A percentile compares a stretch with the other conserved stretches of the same genome.
Evolutionary conservation across 2,113 vertebrate species (phyloP).

Genomic region (Vireo altiloquus): DNA sequence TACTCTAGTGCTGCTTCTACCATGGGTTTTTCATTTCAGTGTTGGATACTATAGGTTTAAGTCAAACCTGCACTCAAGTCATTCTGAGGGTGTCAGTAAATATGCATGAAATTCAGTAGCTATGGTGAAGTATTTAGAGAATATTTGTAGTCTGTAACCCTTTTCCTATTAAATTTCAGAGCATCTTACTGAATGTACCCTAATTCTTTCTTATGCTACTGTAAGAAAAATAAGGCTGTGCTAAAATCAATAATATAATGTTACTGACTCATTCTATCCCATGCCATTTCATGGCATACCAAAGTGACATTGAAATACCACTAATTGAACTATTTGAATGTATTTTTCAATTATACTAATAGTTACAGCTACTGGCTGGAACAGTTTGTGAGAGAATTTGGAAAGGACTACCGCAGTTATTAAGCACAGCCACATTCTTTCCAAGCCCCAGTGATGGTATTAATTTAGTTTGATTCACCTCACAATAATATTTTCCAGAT

Average conservation of each 20-base stretch:
- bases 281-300: neutral
- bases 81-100: neutral
- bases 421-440: slow-evolving; percentile 22
- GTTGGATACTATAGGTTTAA: neutral
- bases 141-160: neutral
- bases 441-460: neutral
- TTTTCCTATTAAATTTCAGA: neutral
- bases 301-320: slow-evolving; percentile 31
- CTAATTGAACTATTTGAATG: neutral
- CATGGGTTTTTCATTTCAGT: neutral
- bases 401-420: neutral
- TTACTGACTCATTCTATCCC: neutral
- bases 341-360: slow-evolving; percentile 19
- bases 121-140: neutral
- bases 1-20: neutral
- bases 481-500: slow-evolving; percentile 40
- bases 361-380: slow-evolving; percentile 23
- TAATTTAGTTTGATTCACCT: slow-evolving; percentile 16
- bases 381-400: neutral
- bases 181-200: neutral
- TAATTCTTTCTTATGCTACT: neutral
- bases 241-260: slow-evolving; percentile 14
- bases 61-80: neutral
- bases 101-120: neutral
- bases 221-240: neutral